Evolutionary conservation across 2,888 invertebrate species (phyloP), one percentile per base, ranked within the genome.

Genomic region (Anaspis maculata): DNA sequence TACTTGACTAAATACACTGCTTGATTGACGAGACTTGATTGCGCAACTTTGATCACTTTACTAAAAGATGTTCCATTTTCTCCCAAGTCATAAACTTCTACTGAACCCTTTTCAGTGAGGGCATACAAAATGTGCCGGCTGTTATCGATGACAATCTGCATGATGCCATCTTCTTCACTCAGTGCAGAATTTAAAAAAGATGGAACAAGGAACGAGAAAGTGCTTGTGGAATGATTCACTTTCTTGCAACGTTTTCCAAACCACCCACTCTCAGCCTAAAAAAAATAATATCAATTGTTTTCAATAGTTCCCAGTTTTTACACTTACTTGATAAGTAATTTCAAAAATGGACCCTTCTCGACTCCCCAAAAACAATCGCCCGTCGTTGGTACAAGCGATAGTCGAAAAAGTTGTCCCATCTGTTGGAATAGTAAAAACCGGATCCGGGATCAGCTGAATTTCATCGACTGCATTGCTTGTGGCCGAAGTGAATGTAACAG

Each of bases 341-440:
- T 98, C 98, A 72, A 89, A 95, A 1, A 98, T 70, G 50, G 83
- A 86, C 6, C 95, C 94, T 71, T 97, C 95, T 59, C 86, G 86
- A 13, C 90, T 92, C 12, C 94, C 94, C 62, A 96, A 76, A 64
- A 98, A 97, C 49, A 98, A 85, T 44, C 97, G 73, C 0, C 97
- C 97, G 51, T 73, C 76, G 9, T 73, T 71, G 3, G 88, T 85
- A 12, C 91, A 85, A 37, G 79, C 76, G 32, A 96, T 83, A 35
- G 82, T 80, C 51, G 83, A 79, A 56, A 94, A 83, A 30, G 83
- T 78, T 13, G 86, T 76, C 46, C 88, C 90, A 67, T 92, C 96
- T 10, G 92, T 91, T 2, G 90, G 83, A 24, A 95, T 69, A 2
- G 87, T 81, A 70, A 92, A 95, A 31, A 96, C 83, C n/a, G 95